Percentiles rank a stretch among this genome's conserved stretches.
phyloP scores from a whole-genome alignment of 2,888 invertebrate genomes.

The Apantesis nais region DNA sequence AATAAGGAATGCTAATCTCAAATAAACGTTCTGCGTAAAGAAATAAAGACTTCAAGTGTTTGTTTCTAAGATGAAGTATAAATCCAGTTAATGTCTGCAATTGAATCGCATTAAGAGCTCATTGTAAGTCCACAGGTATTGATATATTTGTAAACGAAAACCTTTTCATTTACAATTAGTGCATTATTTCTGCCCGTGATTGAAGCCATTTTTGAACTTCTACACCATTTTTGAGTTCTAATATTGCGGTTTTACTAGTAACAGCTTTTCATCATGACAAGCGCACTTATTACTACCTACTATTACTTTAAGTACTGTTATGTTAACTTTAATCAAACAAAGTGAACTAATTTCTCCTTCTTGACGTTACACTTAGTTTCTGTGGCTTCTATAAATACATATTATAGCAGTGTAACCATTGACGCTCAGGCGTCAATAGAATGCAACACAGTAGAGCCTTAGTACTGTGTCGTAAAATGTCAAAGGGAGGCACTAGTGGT shows the following conservation, averaged over 20 bases:
- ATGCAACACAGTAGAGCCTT: neutral
- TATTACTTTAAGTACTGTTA: neutral
- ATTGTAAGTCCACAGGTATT: no score
- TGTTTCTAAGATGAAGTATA: no score
- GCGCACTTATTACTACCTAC: no score
- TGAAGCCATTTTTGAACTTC: neutral
- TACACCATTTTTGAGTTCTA: neutral
- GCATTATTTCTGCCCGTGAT: neutral
- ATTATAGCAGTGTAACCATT: neutral
- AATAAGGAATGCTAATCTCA: no score
- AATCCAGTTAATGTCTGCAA: no score
- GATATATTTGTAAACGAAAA: neutral
- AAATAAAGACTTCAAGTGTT: no score
- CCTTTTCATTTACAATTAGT: neutral
- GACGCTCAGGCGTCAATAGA: neutral
- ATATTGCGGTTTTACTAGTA: neutral
- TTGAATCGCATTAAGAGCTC: no score
- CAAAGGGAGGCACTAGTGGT: neutral
- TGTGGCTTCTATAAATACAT: neutral
- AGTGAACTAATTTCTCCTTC: neutral
- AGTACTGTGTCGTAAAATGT: slow-evolving; percentile 12
- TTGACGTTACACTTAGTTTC: neutral
- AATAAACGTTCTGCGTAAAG: no score
- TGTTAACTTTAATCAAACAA: neutral
- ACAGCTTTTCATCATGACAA: neutral